phyloP scores from a whole-genome alignment of 2,888 invertebrate species.

The Achlya flavicornis region DNA sequence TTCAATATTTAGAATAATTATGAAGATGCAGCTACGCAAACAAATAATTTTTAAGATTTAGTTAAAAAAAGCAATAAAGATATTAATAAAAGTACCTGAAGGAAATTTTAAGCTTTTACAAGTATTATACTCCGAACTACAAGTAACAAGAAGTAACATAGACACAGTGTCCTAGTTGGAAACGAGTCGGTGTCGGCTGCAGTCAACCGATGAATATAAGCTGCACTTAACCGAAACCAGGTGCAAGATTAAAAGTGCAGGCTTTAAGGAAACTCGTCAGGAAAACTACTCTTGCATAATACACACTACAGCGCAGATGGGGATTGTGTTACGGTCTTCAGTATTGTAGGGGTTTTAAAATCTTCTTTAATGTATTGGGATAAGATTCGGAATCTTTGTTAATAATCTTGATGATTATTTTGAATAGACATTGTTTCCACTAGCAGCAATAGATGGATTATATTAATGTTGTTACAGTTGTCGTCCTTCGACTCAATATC shows the following conservation, averaged over 20 bases:
- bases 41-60: no score
- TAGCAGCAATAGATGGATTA: no score
- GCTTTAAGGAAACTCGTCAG: constrained; percentile 37
- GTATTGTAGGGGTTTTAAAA: neutral
- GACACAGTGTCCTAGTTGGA: constrained; percentile 32
- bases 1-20: no score
- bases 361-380: neutral
- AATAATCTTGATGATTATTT: neutral
- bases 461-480: no score
- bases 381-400: neutral
- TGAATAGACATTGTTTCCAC: no score
- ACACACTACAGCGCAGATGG: neutral
- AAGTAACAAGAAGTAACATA: constrained; percentile 6
- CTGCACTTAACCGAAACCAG: constrained; percentile 73
- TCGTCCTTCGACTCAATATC: no score
- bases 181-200: constrained; percentile 25
- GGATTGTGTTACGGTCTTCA: neutral
- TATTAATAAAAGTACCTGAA: neutral
- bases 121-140: neutral
- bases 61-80: neutral
- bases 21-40: no score
- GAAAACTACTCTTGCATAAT: constrained; percentile 1
- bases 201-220: constrained; percentile 35
- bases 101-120: neutral
- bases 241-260: constrained; percentile 71